Base-by-base conservation (phyloP, 2,797 vertebrate genomes). In the Alcedo quadribrachys region DNA sequence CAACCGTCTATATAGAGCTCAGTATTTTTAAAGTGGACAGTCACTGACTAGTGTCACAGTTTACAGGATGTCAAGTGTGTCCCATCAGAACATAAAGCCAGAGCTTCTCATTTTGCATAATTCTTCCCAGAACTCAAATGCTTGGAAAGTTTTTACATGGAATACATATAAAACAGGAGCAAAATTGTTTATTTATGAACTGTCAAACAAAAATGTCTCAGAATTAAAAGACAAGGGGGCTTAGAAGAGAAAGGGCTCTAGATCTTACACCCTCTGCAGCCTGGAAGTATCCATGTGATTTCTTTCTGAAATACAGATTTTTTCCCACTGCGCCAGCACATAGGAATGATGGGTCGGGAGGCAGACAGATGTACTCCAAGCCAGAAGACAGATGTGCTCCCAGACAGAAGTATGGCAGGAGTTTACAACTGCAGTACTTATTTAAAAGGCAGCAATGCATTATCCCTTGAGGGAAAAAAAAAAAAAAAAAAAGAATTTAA, bases 141-240 rank as follows among this genome's bases (percentile, higher is more conserved):
- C 82, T 79, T 81, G 71, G 57, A n/a, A 92, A 94, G 83, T 62
- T 92, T 96, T 96, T 85, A 89, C 86, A 84, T 42, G 90, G 94
- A 94, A 96, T 88, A 92, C 93, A 91, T 87, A 93, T 20, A 71
- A 94, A 96, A 89, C 1, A 40, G 88, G 92, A 96, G 92, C 93
- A 88, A 89, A 83, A 86, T 92, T 94, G 95, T 87, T 92, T 93
- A 95, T 94, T 96, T 93, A 96, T 95, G 92, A 96, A 90, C 93
- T 95, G 95, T 92, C 94, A 95, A 84, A 95, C 90, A 94, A 92
- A 95, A 94, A 92, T 3, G 80, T 81, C 95, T 95, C 77, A 79
- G 92, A 96, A 96, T 90, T 95, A 96, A 94, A 93, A 95, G 92
- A 95, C 94, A 94, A 92, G 85, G 67, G 50, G 77, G 62, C 81